Evolutionary conservation across 2,113 vertebrate species (phyloP).

Genomic region (Ophiodon elongatus): DNA sequence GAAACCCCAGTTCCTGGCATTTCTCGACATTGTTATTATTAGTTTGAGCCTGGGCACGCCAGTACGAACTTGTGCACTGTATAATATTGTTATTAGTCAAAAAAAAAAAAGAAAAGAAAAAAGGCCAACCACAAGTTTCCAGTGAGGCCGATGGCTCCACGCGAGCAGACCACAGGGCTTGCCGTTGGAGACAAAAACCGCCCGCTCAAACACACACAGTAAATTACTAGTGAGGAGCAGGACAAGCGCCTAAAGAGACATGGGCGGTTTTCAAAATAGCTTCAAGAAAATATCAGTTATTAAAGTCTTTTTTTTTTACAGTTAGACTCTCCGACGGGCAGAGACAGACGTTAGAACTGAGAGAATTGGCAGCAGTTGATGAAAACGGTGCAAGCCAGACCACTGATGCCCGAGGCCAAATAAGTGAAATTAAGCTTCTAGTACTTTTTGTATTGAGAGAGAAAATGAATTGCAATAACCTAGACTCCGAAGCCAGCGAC

Average conservation of each 20-base stretch:
- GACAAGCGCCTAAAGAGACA: slow-evolving; percentile 61
- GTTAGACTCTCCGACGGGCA: slow-evolving; percentile 31
- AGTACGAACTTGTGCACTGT: slow-evolving; percentile 32
- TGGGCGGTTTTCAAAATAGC: slow-evolving; percentile 57
- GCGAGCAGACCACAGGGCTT: slow-evolving; percentile 69
- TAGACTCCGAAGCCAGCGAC: slow-evolving; percentile 44
- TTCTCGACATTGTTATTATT: slow-evolving; percentile 68
- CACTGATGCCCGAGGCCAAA: slow-evolving; percentile 17
- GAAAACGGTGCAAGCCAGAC: slow-evolving; percentile 5
- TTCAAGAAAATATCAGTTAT: slow-evolving; percentile 45
- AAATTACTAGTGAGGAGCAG: slow-evolving; percentile 58
- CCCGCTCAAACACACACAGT: slow-evolving; percentile 32
- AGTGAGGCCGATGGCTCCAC: slow-evolving; percentile 67
- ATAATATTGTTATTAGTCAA: slow-evolving; percentile 51
- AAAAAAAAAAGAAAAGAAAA: background rate
- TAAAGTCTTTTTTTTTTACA: slow-evolving; percentile 45
- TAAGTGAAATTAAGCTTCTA: slow-evolving; percentile 8
- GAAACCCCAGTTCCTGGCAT: slow-evolving; percentile 64
- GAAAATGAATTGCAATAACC: slow-evolving; percentile 30
- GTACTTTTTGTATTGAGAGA: slow-evolving; percentile 20
- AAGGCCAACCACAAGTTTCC: slow-evolving; percentile 67
- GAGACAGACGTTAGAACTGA: slow-evolving; percentile 11
- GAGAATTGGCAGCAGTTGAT: slow-evolving; percentile 15
- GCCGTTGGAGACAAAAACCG: slow-evolving; percentile 49
- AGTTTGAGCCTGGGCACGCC: slow-evolving; percentile 50